Evolutionary conservation across 2,888 invertebrate species (phyloP).

Genomic region (Liodrosophila aerea): DNA sequence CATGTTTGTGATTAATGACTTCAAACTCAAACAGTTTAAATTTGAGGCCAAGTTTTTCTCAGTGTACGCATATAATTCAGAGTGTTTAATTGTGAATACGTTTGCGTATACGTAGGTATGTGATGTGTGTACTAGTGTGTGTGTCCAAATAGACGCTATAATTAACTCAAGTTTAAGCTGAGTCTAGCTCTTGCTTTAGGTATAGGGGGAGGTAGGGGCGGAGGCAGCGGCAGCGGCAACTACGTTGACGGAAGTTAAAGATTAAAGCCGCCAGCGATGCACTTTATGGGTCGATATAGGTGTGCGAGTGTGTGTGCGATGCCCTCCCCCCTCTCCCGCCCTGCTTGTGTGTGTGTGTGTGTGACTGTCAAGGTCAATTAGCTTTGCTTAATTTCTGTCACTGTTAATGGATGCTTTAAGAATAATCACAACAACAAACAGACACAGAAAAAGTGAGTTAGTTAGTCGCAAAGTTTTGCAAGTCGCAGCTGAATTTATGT

Average conservation of each 20-base stretch:
- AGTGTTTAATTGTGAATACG: background rate
- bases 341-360: constrained; percentile 27
- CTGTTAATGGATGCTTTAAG: constrained; percentile 34
- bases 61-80: background rate
- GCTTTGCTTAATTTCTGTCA: constrained; percentile 58
- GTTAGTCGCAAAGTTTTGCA: constrained; percentile 1
- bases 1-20: too few species aligned
- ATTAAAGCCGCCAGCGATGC: constrained; percentile 60
- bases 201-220: constrained; percentile 9
- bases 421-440: constrained; percentile 5
- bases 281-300: constrained; percentile 53
- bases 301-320: constrained; percentile 22
- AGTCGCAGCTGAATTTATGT: background rate
- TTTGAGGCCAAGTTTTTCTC: too few species aligned
- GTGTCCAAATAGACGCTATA: constrained; percentile 36
- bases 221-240: constrained; percentile 10
- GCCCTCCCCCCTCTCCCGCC: constrained; percentile 1
- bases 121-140: too few species aligned
- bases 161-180: constrained; percentile 45
- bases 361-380: constrained; percentile 65
- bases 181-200: constrained; percentile 47
- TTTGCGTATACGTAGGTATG: background rate
- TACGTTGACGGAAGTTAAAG: constrained; percentile 60
- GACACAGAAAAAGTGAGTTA: background rate
- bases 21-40: too few species aligned